phyloP scores from a whole-genome alignment of 1,140 invertebrate genomes.

The Neomicropteryx cornuta region DNA sequence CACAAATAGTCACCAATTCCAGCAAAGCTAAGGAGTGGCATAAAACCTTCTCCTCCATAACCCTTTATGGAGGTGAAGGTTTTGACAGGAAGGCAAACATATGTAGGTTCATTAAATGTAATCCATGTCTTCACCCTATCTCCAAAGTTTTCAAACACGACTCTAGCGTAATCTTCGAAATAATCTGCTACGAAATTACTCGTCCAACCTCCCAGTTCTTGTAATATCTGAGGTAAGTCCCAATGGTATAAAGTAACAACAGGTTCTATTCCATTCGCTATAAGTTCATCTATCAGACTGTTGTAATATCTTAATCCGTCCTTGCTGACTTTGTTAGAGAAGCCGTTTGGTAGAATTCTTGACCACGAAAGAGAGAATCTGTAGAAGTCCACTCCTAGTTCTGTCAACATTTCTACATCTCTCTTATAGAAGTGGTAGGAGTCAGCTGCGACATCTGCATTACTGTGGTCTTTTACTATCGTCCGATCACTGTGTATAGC shows the following conservation, averaged over 20 bases:
- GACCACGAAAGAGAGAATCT: conserved; percentile 52
- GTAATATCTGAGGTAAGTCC: conserved; percentile 43
- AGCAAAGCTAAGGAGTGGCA: conserved; percentile 37
- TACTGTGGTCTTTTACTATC: conserved; percentile 37
- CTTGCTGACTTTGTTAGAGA: conserved; percentile 37
- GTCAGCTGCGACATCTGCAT: conserved; percentile 45
- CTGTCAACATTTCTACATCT: conserved; percentile 38
- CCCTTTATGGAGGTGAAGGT: no score
- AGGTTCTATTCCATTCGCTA: conserved; percentile 40
- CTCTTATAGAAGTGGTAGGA: conserved; percentile 46
- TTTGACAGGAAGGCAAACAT: no score
- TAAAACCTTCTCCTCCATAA: conserved; percentile 41
- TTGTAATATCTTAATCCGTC: conserved; percentile 52
- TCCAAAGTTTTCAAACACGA: conserved; percentile 47
- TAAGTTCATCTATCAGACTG: conserved; percentile 44
- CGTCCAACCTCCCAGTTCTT: conserved; percentile 49
- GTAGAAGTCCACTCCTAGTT: conserved; percentile 35
- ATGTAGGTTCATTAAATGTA: conserved; percentile 43
- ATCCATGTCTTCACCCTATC: conserved; percentile 45
- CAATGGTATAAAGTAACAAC: conserved; percentile 47
- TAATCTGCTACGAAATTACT: no score
- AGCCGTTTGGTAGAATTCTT: no score
- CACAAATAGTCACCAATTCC: conserved; percentile 48
- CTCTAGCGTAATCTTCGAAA: conserved; percentile 50
- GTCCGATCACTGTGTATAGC: conserved; percentile 39